Evolutionary conservation across 2,113 vertebrate genomes (phyloP).

Genomic region (Trinectes maculatus): DNA sequence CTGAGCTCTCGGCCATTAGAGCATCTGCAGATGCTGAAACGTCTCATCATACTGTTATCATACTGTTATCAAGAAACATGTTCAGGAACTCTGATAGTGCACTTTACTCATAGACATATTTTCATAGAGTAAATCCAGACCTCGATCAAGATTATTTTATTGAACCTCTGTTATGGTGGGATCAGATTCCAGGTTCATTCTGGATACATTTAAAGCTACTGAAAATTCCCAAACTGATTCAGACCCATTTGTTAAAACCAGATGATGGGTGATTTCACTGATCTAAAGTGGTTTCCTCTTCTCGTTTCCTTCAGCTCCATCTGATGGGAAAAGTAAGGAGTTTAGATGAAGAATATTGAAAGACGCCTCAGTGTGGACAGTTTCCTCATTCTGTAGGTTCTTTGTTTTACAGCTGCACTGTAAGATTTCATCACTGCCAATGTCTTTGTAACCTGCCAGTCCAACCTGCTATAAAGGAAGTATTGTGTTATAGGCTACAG

Average conservation of each 20-base stretch:
- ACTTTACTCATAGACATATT: slow-evolving; percentile 38
- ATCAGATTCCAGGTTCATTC: neutral
- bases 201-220: neutral
- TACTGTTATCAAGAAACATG: slow-evolving; percentile 10
- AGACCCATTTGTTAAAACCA: neutral
- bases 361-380: slow-evolving; percentile 15
- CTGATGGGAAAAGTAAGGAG: slow-evolving; percentile 42
- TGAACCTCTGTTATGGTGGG: neutral
- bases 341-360: slow-evolving; percentile 29
- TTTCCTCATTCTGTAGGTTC: slow-evolving; percentile 16
- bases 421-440: slow-evolving; percentile 61
- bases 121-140: neutral
- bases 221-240: neutral
- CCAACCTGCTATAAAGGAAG: slow-evolving; percentile 23
- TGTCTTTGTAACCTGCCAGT: slow-evolving; percentile 57
- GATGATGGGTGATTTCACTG: neutral
- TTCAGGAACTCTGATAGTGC: slow-evolving; percentile 25
- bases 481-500: neutral
- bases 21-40: slow-evolving; percentile 2
- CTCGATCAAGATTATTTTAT: neutral
- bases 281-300: slow-evolving; percentile 41
- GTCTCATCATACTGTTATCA: neutral
- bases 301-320: slow-evolving; percentile 54
- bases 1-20: neutral
- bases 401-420: slow-evolving; percentile 19